Percentiles rank a stretch among this genome's conserved stretches.
Evolutionary conservation across 2,797 vertebrate genomes (phyloP).

Genomic region (Apodemus agrarius): DNA sequence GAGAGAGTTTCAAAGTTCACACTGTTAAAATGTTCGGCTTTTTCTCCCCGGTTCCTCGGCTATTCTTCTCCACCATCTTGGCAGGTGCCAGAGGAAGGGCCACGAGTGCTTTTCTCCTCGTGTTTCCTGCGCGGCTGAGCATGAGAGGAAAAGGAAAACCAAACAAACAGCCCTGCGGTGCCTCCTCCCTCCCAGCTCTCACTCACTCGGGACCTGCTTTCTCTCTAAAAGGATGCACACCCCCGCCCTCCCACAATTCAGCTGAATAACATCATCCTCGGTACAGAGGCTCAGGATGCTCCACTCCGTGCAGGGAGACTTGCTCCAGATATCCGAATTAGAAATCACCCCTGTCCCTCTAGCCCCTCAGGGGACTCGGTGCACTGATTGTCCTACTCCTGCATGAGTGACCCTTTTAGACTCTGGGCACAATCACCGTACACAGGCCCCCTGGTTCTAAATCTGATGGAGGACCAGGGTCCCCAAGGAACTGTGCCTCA

Average conservation of each 20-base stretch:
- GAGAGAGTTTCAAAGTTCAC: constrained; percentile 68
- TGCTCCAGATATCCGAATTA: constrained; percentile 62
- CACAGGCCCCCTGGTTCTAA: background rate
- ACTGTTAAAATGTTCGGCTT: constrained; percentile 48
- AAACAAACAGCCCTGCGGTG: constrained; percentile 47
- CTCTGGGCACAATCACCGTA: background rate
- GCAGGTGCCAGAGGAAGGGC: constrained; percentile 77
- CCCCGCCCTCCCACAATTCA: constrained; percentile 19
- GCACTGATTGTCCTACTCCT: background rate
- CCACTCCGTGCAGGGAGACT: constrained; percentile 47
- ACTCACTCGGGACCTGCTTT: constrained; percentile 60
- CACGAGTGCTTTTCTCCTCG: constrained; percentile 62
- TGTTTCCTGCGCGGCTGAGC: constrained; percentile 75
- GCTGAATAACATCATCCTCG: constrained; percentile 19
- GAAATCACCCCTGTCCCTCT: background rate
- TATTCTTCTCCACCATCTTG: constrained; percentile 69
- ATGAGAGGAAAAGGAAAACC: constrained; percentile 65
- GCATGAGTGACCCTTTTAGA: background rate
- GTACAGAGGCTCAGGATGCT: constrained; percentile 18
- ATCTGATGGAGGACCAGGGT: background rate
- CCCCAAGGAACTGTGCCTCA: background rate
- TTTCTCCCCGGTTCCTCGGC: constrained; percentile 46
- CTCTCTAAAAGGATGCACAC: constrained; percentile 54
- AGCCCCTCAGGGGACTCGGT: background rate
- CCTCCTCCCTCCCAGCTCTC: constrained; percentile 25